Percentiles rank a stretch among this genome's conserved stretches.
Conservation (phyloP, 2,113 vertebrate species). For the Apteryx mantelli region DNA sequence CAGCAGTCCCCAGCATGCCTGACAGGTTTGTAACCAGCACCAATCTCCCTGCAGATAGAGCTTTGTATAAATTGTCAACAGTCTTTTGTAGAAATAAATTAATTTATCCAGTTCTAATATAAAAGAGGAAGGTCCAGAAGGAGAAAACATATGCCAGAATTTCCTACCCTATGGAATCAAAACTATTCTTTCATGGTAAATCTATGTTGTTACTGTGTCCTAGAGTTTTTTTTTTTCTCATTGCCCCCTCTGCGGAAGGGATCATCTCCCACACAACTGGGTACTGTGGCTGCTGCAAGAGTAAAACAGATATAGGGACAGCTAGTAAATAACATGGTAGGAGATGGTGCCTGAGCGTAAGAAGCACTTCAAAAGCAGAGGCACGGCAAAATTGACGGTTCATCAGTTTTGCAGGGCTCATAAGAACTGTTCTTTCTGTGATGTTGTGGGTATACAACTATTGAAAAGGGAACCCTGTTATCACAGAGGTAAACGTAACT, state of each 20-base stretch:
- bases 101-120: not conserved
- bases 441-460: not conserved
- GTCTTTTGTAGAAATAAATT: not conserved
- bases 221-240: not conserved
- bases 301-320: not conserved
- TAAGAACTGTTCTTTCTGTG: not conserved
- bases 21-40: not conserved
- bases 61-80: not conserved
- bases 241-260: not conserved
- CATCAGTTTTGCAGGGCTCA: not conserved
- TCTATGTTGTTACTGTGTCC: not conserved
- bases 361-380: not conserved
- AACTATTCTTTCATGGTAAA: not conserved
- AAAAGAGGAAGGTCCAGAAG: not conserved
- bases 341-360: not conserved
- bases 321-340: not conserved
- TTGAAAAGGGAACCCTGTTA: not conserved
- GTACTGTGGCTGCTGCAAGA: not conserved
- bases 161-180: not conserved
- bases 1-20: not conserved
- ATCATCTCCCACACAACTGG: not conserved
- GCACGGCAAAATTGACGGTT: not conserved
- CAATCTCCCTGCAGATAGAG: not conserved
- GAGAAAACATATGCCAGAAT: not conserved
- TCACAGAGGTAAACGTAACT: not conserved